Conservation (phyloP, 2,888 invertebrate genomes). For the Calameuta pallipes region DNA sequence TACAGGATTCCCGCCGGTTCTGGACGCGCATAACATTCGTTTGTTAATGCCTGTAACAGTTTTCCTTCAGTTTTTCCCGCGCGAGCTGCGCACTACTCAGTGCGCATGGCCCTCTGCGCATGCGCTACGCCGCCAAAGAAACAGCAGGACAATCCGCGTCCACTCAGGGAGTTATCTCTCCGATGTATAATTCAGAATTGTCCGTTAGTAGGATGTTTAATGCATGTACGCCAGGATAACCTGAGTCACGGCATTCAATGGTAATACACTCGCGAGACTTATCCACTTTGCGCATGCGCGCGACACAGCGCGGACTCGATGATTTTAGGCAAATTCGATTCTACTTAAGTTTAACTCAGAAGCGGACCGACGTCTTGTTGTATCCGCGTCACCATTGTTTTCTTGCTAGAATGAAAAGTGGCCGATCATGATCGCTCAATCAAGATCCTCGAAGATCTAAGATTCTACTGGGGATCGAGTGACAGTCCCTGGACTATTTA, state of each 20-base stretch:
- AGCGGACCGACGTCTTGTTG: conserved; percentile 8
- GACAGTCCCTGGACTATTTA: neutral
- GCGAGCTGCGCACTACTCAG: neutral
- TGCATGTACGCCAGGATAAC: conserved; percentile 46
- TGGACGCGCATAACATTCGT: neutral
- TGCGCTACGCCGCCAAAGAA: conserved; percentile 38
- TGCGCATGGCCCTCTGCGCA: neutral
- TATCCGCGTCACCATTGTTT: neutral
- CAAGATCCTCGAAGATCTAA: neutral
- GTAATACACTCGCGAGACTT: conserved; percentile 49
- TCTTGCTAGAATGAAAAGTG: neutral
- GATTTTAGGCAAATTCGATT: conserved; percentile 42
- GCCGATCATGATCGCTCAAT: neutral
- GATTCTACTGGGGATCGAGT: neutral
- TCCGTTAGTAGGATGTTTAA: conserved; percentile 58
- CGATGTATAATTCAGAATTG: conserved; percentile 63
- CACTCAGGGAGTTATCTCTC: conserved; percentile 48
- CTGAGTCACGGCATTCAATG: conserved; percentile 53
- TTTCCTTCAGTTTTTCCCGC: neutral
- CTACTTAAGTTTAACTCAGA: conserved; percentile 25
- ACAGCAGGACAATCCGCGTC: conserved; percentile 51
- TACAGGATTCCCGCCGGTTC: neutral
- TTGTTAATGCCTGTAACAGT: neutral
- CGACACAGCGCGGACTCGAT: neutral
- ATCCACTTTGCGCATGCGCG: conserved; percentile 25